A percentile compares a stretch with the other conserved stretches of the same genome.
phyloP scores from a whole-genome alignment of 2,113 vertebrate species.

The Desmodus rotundus region DNA sequence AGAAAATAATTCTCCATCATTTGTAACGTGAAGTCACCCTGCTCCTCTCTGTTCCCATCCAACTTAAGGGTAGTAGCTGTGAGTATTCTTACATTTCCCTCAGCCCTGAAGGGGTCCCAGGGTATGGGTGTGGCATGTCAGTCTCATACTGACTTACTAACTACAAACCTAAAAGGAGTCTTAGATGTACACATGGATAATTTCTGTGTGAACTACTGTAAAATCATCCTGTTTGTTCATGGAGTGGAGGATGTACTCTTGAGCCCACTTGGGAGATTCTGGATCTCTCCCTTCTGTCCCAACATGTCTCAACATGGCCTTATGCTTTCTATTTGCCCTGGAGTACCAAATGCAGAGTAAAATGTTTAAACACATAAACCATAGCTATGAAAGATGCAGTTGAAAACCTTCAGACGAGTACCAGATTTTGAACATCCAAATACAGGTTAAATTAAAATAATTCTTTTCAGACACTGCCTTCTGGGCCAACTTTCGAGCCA shows the following conservation, averaged over 20 bases:
- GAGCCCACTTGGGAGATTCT: neutral
- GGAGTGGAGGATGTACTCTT: neutral
- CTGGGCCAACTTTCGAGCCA: neutral
- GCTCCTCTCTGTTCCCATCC: neutral
- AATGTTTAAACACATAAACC: neutral
- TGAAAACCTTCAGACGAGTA: conserved; percentile 27
- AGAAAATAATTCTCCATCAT: neutral
- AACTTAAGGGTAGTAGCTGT: neutral
- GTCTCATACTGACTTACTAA: neutral
- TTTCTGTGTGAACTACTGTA: neutral
- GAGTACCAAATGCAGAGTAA: neutral
- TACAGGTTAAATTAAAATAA: conserved; percentile 51
- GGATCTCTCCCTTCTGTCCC: neutral
- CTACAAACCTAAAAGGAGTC: neutral
- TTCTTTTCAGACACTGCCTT: neutral
- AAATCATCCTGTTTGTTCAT: neutral
- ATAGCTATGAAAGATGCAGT: neutral
- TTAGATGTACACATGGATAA: neutral
- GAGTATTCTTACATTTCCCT: conserved; percentile 20
- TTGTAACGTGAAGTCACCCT: neutral
- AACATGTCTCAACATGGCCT: neutral
- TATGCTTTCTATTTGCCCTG: neutral
- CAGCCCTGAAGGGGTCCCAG: neutral
- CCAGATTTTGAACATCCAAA: conserved; percentile 32
- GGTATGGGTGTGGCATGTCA: neutral